Base-by-base conservation (phyloP, 2,888 invertebrate species). In the Biston stratarius region DNA sequence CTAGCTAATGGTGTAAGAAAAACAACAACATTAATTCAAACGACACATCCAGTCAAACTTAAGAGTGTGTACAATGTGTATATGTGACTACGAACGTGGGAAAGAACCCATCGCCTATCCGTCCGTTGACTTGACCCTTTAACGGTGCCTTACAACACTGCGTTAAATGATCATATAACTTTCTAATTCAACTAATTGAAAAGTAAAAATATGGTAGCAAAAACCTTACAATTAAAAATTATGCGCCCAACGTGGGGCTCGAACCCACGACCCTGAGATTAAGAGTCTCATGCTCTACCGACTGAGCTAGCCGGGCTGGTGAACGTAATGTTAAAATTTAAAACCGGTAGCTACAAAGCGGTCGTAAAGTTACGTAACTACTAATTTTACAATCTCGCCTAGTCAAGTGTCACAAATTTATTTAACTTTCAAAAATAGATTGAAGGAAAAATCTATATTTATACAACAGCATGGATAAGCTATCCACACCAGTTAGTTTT, bases 201-300 rank as follows among this genome's bases (percentile, higher is more conserved):
- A 40, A 56, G 51, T 62, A 15, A 45, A 38, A 33, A 15, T 44
- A 48, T 57, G 55, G 64, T 71, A 71, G 52, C 49, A 56, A 64
- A 65, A 70, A 47, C 1, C 47, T 9, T 34, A 48, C 44, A 15
- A 51, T 55, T 55, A 72, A 62, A 77, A 81, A 82, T 24, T 87
- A 15, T 64, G 14, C 93, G 94, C 94, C 94, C 94, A 94, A 95
- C 94, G 94, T 94, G 94, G 94, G 94, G 94, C 94, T 95, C 94
- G 94, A 95, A 95, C 94, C 94, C 94, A 94, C 94, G 94, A 94
- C 95, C 94, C 95, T 95, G 94, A 95, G 94, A 95, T 94, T 95
- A 95, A 95, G 94, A 95, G 94, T 95, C 94, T 95, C 94, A 94
- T 94, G 94, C 94, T 94, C 94, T 94, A 94, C 94, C 92, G 93